Conservation (phyloP, 2,888 invertebrate genomes). For the Cantharis rufa region DNA sequence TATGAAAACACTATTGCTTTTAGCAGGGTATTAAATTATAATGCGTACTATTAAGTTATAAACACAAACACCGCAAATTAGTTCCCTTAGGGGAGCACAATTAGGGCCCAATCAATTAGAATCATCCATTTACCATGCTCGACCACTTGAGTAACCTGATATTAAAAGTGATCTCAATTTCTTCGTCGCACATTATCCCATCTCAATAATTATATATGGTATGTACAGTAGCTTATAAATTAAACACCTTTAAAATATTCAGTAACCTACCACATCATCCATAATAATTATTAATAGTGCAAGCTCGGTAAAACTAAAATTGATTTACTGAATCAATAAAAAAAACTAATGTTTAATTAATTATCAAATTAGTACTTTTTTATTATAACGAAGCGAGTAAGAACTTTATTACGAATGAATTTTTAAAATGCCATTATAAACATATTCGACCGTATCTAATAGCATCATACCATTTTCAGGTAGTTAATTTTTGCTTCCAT, state of each 20-base stretch:
- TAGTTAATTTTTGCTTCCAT: not conserved
- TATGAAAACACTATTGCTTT: not conserved
- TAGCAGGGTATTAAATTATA: not conserved
- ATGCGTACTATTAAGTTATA: constrained; percentile 8
- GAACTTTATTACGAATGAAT: not conserved
- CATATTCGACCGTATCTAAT: not conserved
- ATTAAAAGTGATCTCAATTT: constrained; percentile 16
- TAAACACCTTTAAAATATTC: constrained; percentile 6
- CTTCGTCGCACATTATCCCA: not conserved
- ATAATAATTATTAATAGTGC: not conserved
- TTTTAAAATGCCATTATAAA: not conserved
- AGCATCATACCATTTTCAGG: not conserved
- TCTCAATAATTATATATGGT: constrained; percentile 12
- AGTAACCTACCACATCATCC: constrained; percentile 7
- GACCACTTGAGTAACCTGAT: constrained; percentile 19
- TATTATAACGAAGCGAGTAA: not conserved
- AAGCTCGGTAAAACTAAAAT: not conserved
- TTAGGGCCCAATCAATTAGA: constrained; percentile 18
- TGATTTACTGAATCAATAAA: constrained; percentile 1
- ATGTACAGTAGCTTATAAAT: constrained; percentile 1
- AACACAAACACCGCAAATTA: constrained; percentile 1
- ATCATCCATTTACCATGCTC: constrained; percentile 9
- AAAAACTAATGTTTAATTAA: not conserved
- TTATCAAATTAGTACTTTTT: not conserved
- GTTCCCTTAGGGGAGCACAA: constrained; percentile 6